Evolutionary conservation across 2,113 vertebrate species (phyloP).

Genomic region (Oplegnathus fasciatus): DNA sequence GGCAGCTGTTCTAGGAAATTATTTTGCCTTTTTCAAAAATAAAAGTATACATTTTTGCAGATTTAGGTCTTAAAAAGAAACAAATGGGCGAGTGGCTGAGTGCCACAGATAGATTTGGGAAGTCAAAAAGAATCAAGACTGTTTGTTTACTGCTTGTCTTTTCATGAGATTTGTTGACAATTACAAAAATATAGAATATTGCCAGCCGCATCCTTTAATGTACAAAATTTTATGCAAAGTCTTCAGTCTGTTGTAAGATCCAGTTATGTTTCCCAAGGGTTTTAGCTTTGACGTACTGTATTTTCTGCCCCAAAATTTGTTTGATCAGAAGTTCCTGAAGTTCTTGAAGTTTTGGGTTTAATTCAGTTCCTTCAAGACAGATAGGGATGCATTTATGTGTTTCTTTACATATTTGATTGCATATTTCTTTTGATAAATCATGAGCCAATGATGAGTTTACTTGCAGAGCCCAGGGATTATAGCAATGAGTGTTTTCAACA

Average conservation of each 20-base stretch:
- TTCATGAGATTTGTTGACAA: not conserved
- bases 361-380: not conserved
- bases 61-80: not conserved
- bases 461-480: not conserved
- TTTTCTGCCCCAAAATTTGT: not conserved
- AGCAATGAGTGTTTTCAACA: not conserved
- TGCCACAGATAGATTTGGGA: not conserved
- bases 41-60: not conserved
- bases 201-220: not conserved
- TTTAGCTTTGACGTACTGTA: no score
- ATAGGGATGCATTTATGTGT: not conserved
- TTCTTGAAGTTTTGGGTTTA: not conserved
- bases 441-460: not conserved
- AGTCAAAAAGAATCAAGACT: not conserved
- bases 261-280: no score
- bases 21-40: not conserved
- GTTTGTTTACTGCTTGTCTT: not conserved
- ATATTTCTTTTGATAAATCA: slow-evolving; percentile 1
- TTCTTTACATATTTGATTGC: not conserved
- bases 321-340: no score
- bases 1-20: not conserved
- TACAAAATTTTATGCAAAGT: no score
- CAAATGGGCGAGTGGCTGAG: not conserved
- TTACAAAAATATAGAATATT: not conserved
- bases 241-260: no score